Percentiles rank a stretch among this genome's conserved stretches.
Conservation (phyloP, 2,888 invertebrate genomes). For the Tipula confusa region DNA sequence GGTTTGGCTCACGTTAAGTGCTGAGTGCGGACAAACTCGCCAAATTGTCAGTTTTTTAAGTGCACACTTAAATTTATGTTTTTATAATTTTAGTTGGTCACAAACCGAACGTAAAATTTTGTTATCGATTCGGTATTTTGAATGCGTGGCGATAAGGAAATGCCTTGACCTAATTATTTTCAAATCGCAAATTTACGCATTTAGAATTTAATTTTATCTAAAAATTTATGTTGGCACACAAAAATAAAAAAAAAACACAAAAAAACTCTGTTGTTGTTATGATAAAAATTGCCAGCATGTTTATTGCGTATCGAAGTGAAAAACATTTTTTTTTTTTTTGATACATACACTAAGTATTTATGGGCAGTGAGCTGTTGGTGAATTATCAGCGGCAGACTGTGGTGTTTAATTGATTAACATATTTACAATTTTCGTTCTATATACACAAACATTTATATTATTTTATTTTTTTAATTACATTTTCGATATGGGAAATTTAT, state of each 20-base stretch:
- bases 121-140: not conserved
- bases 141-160: not conserved
- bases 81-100: not conserved
- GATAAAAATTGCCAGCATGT: not conserved
- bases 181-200: not conserved
- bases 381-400: not conserved
- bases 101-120: not conserved
- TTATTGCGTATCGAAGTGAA: not conserved
- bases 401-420: not conserved
- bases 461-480: not conserved
- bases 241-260: not conserved
- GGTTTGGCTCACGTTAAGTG: not conserved
- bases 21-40: not conserved
- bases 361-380: not conserved
- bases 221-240: not conserved
- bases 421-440: not conserved
- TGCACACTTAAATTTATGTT: not conserved
- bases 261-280: not conserved
- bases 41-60: not conserved
- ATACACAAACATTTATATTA: not conserved
- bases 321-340: too few relatives aligned
- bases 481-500: not conserved
- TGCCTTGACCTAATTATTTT: not conserved
- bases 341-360: not conserved
- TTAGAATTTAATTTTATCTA: not conserved